Evolutionary conservation across 2,113 vertebrate genomes (phyloP).

Genomic region (Haliaeetus leucogaster): DNA sequence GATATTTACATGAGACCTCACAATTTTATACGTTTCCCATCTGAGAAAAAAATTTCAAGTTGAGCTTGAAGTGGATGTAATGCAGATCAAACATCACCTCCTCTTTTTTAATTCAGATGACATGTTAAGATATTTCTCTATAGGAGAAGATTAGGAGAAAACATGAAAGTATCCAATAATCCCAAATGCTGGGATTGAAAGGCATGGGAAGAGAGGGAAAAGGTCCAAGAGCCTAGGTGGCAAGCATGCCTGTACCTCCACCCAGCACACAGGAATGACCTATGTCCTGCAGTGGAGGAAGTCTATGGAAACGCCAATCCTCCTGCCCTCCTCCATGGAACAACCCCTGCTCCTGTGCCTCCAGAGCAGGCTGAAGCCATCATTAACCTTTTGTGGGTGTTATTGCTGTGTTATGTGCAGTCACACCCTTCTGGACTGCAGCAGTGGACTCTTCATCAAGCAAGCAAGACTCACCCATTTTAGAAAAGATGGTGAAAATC

Average conservation of each 20-base stretch:
- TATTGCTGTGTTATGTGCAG: background rate
- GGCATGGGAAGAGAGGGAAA: background rate
- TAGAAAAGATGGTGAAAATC: slow-evolving; percentile 69
- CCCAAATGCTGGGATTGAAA: background rate
- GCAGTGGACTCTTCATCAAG: background rate
- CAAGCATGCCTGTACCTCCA: background rate
- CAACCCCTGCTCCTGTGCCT: background rate
- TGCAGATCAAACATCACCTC: background rate
- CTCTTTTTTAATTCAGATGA: background rate
- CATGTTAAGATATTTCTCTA: background rate
- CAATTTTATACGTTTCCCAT: background rate
- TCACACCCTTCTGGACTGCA: background rate
- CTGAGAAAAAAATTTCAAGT: background rate
- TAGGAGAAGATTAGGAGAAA: background rate
- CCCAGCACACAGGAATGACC: background rate
- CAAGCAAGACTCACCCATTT: slow-evolving; percentile 57
- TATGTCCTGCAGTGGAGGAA: background rate
- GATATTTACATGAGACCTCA: background rate
- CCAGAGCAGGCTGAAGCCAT: background rate
- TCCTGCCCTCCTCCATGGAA: background rate
- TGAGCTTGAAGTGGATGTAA: background rate
- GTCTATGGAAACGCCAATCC: background rate
- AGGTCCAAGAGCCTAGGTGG: background rate
- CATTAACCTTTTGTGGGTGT: background rate
- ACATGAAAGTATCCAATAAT: background rate